Conservation (phyloP, 2,888 invertebrate species). For the Leptinotarsa rubiginosa region DNA sequence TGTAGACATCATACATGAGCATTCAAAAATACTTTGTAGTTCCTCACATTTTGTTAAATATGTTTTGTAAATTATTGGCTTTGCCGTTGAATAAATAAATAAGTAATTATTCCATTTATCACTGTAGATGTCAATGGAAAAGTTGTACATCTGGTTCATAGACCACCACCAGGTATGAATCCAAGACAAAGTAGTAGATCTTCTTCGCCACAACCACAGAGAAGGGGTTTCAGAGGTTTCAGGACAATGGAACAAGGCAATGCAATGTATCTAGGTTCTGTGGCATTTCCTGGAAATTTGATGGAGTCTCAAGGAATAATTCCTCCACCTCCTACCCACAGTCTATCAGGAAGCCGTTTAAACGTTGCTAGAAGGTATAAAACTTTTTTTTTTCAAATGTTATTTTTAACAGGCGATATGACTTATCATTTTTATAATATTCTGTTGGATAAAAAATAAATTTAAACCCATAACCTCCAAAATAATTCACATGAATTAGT, state of each 20-base stretch:
- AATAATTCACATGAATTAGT: too few species aligned
- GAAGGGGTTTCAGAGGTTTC: constrained; percentile 48
- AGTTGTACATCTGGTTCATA: constrained; percentile 91
- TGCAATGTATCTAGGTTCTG: constrained; percentile 72
- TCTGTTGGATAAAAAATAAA: too few species aligned
- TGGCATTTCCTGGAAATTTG: constrained; percentile 70
- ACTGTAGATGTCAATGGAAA: constrained; percentile 87
- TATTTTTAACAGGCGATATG: neutral
- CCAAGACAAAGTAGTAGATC: constrained; percentile 52
- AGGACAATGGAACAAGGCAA: constrained; percentile 61
- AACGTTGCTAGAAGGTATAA: constrained; percentile 65
- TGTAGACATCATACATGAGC: too few species aligned
- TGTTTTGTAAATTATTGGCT: too few species aligned
- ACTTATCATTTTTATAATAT: too few species aligned
- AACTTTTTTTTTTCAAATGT: neutral
- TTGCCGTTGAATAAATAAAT: too few species aligned
- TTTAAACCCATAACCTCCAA: too few species aligned
- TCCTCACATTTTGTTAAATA: too few species aligned
- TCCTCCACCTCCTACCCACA: constrained; percentile 68
- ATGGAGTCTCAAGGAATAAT: constrained; percentile 66
- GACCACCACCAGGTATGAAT: constrained; percentile 77
- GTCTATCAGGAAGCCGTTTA: constrained; percentile 68
- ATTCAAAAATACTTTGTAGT: too few species aligned
- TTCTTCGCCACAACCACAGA: constrained; percentile 56
- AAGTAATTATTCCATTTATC: neutral